A percentile compares a stretch with the other conserved stretches of the same genome.
phyloP scores from a whole-genome alignment of 1,140 invertebrate genomes.

The Tribolium madens region DNA sequence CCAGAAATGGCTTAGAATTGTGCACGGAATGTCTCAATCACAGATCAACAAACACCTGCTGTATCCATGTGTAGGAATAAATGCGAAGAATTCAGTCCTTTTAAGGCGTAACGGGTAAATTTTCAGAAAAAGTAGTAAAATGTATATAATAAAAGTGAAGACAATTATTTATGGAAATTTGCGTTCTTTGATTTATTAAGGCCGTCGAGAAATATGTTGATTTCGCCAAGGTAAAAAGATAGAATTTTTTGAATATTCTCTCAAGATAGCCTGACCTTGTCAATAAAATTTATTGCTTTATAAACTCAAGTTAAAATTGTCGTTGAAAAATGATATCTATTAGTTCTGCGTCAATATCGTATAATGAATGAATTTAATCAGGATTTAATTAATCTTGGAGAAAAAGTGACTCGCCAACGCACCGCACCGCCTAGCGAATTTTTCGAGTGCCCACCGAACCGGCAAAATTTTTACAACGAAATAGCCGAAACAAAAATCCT shows the following conservation, averaged over 20 bases:
- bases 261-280: conserved; percentile 44
- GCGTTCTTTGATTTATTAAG: conserved; percentile 43
- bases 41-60: not conserved
- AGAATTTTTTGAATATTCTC: conserved; percentile 45
- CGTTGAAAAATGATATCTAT: conserved; percentile 41
- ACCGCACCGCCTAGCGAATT: not conserved
- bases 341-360: conserved; percentile 38
- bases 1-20: not conserved
- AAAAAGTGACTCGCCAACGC: not conserved
- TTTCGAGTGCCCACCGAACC: not conserved
- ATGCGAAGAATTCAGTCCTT: conserved; percentile 27
- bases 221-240: conserved; percentile 44
- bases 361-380: not conserved
- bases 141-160: conserved; percentile 1
- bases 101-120: conserved; percentile 20
- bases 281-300: conserved; percentile 45
- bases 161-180: conserved; percentile 45
- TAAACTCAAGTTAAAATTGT: conserved; percentile 34
- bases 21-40: conserved; percentile 15
- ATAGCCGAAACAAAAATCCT: conserved; percentile 1
- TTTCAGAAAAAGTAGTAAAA: conserved; percentile 23
- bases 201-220: conserved; percentile 43
- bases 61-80: conserved; percentile 5
- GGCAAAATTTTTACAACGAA: not conserved
- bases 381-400: not conserved